A percentile compares a stretch with the other conserved stretches of the same genome.
Conservation (phyloP, 2,113 vertebrate genomes). For the Amia ocellicauda region DNA sequence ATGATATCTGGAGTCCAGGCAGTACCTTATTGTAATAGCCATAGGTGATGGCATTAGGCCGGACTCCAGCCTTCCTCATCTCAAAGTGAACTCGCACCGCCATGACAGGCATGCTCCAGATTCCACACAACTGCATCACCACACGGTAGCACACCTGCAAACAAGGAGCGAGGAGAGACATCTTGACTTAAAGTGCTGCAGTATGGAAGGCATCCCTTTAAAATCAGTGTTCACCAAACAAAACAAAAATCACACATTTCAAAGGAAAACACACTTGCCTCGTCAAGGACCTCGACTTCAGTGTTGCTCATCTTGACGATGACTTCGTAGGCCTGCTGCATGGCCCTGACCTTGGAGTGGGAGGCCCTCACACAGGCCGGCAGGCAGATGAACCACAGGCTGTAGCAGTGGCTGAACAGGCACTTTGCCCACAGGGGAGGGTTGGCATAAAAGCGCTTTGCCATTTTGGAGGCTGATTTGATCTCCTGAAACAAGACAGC, state of each 20-base stretch:
- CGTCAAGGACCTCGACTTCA: constrained; percentile 89
- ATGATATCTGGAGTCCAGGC: neutral
- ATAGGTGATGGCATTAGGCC: constrained; percentile 95
- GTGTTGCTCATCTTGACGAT: constrained; percentile 89
- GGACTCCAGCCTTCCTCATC: constrained; percentile 92
- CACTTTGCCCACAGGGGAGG: constrained; percentile 88
- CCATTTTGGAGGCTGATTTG: constrained; percentile 90
- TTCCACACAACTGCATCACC: constrained; percentile 93
- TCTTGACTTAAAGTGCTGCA: no score
- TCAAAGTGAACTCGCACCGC: constrained; percentile 92
- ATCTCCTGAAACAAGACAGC: constrained; percentile 74
- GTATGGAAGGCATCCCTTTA: no score
- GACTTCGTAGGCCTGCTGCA: constrained; percentile 88
- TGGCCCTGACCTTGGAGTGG: constrained; percentile 79
- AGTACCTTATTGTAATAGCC: constrained; percentile 98
- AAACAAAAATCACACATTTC: no score
- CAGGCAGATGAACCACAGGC: constrained; percentile 97
- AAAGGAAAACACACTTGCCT: constrained; percentile 68
- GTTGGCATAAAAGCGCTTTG: constrained; percentile 78
- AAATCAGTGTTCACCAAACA: no score
- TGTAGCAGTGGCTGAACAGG: constrained; percentile 93
- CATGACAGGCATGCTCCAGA: constrained; percentile 89
- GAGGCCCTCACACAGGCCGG: constrained; percentile 80
- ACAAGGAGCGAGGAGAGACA: neutral
- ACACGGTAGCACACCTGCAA: constrained; percentile 92